Evolutionary conservation across 2,888 invertebrate genomes (phyloP).

Genomic region (Stomorhina lunata): DNA sequence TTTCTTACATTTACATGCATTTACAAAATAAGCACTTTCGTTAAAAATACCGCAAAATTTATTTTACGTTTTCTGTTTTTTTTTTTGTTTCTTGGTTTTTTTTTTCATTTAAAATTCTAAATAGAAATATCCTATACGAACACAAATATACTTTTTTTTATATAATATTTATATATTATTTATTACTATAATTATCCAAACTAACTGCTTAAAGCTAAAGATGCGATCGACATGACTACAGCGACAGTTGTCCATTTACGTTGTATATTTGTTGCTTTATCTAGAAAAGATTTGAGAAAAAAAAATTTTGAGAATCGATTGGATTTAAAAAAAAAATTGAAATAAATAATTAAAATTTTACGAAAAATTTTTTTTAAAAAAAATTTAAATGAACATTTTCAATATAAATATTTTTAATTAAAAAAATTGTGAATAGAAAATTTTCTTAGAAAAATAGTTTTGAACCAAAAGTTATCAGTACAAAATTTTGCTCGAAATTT

Average conservation of each 20-base stretch:
- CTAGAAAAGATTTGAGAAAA: conserved; percentile 71
- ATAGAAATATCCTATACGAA: conserved; percentile 74
- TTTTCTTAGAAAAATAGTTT: too few species aligned
- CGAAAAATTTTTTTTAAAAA: neutral
- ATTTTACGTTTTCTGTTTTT: conserved; percentile 67
- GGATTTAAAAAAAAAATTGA: conserved; percentile 2
- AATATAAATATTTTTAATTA: too few species aligned
- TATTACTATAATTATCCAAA: conserved; percentile 70
- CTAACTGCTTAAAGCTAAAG: conserved; percentile 80
- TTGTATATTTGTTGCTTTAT: conserved; percentile 80
- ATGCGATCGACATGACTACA: conserved; percentile 80
- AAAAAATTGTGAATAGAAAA: too few species aligned
- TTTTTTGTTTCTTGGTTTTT: conserved; percentile 29
- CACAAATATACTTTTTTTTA: conserved; percentile 71
- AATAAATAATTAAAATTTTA: neutral
- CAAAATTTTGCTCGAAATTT: too few species aligned
- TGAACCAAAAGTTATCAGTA: too few species aligned
- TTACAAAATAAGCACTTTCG: conserved; percentile 79
- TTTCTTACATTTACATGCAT: conserved; percentile 79
- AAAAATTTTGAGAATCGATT: too few species aligned
- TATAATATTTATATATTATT: conserved; percentile 54
- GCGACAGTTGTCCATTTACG: conserved; percentile 79
- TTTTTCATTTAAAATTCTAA: conserved; percentile 78
- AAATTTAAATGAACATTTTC: too few species aligned
- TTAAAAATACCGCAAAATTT: conserved; percentile 79